These are phyloP conservation scores for Nanorana parkeri DNA, from an alignment of 2,113 vertebrate genomes.

Conservation along the genomic window DNA sequence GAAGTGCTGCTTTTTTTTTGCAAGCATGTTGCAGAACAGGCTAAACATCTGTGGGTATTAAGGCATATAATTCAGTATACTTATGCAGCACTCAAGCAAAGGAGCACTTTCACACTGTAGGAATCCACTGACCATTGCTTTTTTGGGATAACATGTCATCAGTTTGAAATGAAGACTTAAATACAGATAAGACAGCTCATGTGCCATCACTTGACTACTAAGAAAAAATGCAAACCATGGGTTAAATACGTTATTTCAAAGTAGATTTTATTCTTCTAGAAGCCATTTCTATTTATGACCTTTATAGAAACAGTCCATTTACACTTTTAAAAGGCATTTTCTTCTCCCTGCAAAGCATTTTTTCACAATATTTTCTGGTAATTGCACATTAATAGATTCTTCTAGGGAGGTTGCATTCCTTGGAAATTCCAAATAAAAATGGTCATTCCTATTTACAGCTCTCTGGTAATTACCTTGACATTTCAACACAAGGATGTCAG, in stretches of 20 bases:
- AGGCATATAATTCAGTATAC: too few relatives aligned
- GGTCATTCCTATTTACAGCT: slow-evolving; percentile 46
- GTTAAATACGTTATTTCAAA: slow-evolving; percentile 32
- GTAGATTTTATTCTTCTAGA: slow-evolving; percentile 32
- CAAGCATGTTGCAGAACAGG: too few relatives aligned
- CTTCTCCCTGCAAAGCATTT: slow-evolving; percentile 34
- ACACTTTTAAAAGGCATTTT: slow-evolving; percentile 44
- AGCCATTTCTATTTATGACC: slow-evolving; percentile 47
- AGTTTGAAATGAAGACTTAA: too few relatives aligned
- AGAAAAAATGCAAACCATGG: not conserved
- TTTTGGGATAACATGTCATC: too few relatives aligned
- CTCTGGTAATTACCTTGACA: slow-evolving; percentile 56
- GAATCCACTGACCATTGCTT: not conserved
- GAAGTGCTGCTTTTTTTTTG: too few relatives aligned
- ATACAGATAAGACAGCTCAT: not conserved
- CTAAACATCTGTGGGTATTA: too few relatives aligned
- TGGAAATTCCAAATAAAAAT: slow-evolving; percentile 48
- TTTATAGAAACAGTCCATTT: slow-evolving; percentile 48
- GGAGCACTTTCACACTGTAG: not conserved
- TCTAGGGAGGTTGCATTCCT: slow-evolving; percentile 52
- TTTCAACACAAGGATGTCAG: slow-evolving; percentile 45
- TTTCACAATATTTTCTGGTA: slow-evolving; percentile 51
- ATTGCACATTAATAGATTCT: slow-evolving; percentile 57
- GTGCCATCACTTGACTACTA: not conserved
- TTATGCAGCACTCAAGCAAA: too few relatives aligned